Evolutionary conservation across 2,113 vertebrate species (phyloP).

Genomic region (Neofelis nebulosa): DNA sequence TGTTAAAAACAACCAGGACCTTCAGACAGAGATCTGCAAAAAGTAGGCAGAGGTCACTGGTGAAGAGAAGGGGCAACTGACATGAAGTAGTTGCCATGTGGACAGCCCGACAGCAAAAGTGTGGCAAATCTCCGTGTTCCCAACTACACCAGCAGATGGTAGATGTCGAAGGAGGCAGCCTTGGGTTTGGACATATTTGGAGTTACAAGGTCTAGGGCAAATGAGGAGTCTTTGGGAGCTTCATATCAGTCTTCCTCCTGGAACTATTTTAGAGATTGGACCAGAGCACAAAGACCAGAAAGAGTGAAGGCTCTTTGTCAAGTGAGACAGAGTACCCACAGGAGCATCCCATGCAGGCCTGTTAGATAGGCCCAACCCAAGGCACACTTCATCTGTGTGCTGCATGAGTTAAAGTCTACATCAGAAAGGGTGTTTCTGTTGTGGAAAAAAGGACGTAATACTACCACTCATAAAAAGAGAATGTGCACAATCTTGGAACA

Average conservation of each 20-base stretch:
- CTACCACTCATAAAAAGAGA: not conserved
- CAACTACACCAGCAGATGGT: not conserved
- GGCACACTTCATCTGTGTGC: not conserved
- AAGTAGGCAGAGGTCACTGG: not conserved
- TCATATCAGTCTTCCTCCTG: not conserved
- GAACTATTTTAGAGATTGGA: not conserved
- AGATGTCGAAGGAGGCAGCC: not conserved
- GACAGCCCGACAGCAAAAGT: not conserved
- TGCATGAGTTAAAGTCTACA: not conserved
- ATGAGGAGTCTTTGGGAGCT: not conserved
- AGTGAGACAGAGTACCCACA: not conserved
- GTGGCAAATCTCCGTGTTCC: not conserved
- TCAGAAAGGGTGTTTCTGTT: not conserved
- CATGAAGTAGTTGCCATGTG: not conserved
- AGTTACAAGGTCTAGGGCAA: not conserved
- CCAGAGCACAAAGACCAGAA: not conserved
- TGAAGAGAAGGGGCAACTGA: not conserved
- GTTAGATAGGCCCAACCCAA: not conserved
- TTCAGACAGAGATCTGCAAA: not conserved
- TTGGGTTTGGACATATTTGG: not conserved
- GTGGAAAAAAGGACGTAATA: not conserved
- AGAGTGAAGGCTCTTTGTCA: not conserved
- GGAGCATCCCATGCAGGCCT: not conserved
- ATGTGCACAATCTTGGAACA: not conserved
- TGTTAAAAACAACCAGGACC: not conserved